These are phyloP conservation scores for Gymnoscopelus braueri DNA, from an alignment of 2,797 vertebrate species.

Conservation along the genomic window DNA sequence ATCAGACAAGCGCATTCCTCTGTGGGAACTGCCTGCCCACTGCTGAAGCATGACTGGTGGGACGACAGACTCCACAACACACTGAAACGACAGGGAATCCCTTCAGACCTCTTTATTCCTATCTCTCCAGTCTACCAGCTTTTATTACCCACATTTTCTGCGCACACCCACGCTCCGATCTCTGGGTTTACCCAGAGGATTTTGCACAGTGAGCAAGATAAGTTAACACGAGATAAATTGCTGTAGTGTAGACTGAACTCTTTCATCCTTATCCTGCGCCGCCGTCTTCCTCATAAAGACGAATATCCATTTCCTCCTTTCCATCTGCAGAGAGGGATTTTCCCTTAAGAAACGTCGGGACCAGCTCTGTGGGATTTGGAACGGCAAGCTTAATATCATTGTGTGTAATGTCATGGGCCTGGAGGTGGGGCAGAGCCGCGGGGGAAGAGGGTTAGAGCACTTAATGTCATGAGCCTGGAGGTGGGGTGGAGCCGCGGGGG, in stretches of 20 bases:
- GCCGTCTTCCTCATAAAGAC: slow-evolving; percentile 58
- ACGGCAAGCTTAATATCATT: slow-evolving; percentile 64
- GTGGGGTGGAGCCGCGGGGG: not conserved
- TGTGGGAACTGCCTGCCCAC: slow-evolving; percentile 32
- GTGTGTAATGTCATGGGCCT: slow-evolving; percentile 73
- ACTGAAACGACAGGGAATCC: slow-evolving; percentile 44
- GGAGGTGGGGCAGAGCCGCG: slow-evolving; percentile 22
- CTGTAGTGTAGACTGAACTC: slow-evolving; percentile 52
- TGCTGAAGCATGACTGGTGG: slow-evolving; percentile 38
- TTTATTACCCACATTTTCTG: no score
- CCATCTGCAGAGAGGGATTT: slow-evolving; percentile 72
- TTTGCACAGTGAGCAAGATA: slow-evolving; percentile 23
- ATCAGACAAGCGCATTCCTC: slow-evolving; percentile 34
- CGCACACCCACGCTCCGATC: slow-evolving; percentile 17
- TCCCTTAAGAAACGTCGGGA: slow-evolving; percentile 73
- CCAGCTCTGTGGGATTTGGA: slow-evolving; percentile 71
- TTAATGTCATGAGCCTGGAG: slow-evolving; percentile 70
- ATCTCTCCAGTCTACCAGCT: not conserved
- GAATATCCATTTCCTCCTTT: slow-evolving; percentile 63
- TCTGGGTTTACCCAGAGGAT: slow-evolving; percentile 40
- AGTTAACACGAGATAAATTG: slow-evolving; percentile 34
- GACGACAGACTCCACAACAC: slow-evolving; percentile 22
- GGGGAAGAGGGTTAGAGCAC: slow-evolving; percentile 50
- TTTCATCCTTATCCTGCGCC: slow-evolving; percentile 40
- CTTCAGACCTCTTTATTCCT: slow-evolving; percentile 31